These are phyloP conservation scores for Diogma glabrata DNA, from an alignment of 2,888 invertebrate species.

Conservation along the genomic window DNA sequence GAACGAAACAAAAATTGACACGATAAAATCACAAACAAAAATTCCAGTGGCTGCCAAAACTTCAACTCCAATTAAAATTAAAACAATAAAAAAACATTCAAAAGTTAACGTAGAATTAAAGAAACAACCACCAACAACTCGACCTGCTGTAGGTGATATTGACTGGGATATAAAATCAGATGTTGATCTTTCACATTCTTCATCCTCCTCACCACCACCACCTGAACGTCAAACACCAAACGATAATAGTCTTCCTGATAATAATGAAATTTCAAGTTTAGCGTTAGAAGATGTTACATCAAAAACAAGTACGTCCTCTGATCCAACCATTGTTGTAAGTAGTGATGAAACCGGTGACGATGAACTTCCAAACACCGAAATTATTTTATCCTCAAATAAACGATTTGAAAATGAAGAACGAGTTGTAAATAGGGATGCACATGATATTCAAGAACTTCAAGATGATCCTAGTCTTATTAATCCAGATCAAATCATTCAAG, in stretches of 20 bases:
- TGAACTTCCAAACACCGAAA: slow-evolving; percentile 1
- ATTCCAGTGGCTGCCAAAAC: slow-evolving; percentile 18
- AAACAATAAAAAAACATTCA: slow-evolving; percentile 40
- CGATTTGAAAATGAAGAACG: too few relatives aligned
- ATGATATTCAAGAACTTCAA: background rate
- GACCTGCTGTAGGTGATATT: slow-evolving; percentile 29
- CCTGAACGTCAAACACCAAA: slow-evolving; percentile 18
- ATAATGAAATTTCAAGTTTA: slow-evolving; percentile 14
- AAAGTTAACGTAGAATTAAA: slow-evolving; percentile 24
- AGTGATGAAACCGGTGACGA: slow-evolving; percentile 13
- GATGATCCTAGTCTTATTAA: too few relatives aligned
- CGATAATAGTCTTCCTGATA: slow-evolving; percentile 18
- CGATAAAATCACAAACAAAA: slow-evolving; percentile 12
- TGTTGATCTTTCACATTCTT: slow-evolving; percentile 12
- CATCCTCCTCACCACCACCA: slow-evolving; percentile 11
- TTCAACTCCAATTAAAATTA: slow-evolving; percentile 35
- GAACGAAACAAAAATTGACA: background rate
- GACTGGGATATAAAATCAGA: slow-evolving; percentile 29
- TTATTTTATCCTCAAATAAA: too few relatives aligned
- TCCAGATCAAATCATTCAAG: background rate
- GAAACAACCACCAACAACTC: slow-evolving; percentile 12
- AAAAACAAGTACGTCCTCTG: slow-evolving; percentile 4
- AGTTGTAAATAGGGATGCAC: background rate
- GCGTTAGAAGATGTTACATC: slow-evolving; percentile 10
- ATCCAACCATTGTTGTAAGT: slow-evolving; percentile 10